Base-by-base conservation (phyloP, 2,797 vertebrate species). In the Pipistrellus kuhlii region DNA sequence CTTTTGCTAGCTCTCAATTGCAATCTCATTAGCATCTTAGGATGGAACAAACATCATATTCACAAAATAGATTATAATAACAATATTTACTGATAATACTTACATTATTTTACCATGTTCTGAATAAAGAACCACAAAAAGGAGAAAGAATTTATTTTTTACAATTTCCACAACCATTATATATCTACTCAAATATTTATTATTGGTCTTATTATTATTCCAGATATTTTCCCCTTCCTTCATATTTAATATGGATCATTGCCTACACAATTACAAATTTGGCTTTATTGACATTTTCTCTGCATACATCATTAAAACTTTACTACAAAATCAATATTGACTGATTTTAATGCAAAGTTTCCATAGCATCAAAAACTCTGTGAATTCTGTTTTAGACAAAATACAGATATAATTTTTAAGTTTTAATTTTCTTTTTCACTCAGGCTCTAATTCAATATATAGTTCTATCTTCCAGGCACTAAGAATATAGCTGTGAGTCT, bases 211-310 rank as follows among this genome's bases (percentile, higher is more conserved):
- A 57, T 82, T 90, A 64, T 30, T 91, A 92, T 46, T 84, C 68
- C 23, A 90, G 12, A 91, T 89, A 13, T 51, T 90, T 62, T n/a
- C 84, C 14, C 93, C 57, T 73, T 84, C 35, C 48, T 95, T 86
- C 84, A 92, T 73, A 89, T 92, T 92, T 93, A 94, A 88, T 86
- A 89, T 38, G 35, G 72, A 73, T 94, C 76, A 93, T 1, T 89
- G 80, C 48, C 86, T 94, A 72, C 41, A 82, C 55, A 96, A 95
- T 92, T 93, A 86, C 30, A 92, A 93, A 71, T 80, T 94, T 85
- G 89, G 77, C 86, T 93, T 93, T 85, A 90, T 35, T 88, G 71
- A 93, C 76, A 94, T 83, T 77, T 86, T 23, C 21, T 96, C 23
- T 88, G 80, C 6, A 46, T 51, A 81, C 3, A 94, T 62, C 90